phyloP scores from a whole-genome alignment of 64 coral and sea anemone genomes.

The Orbicella faveolata region DNA sequence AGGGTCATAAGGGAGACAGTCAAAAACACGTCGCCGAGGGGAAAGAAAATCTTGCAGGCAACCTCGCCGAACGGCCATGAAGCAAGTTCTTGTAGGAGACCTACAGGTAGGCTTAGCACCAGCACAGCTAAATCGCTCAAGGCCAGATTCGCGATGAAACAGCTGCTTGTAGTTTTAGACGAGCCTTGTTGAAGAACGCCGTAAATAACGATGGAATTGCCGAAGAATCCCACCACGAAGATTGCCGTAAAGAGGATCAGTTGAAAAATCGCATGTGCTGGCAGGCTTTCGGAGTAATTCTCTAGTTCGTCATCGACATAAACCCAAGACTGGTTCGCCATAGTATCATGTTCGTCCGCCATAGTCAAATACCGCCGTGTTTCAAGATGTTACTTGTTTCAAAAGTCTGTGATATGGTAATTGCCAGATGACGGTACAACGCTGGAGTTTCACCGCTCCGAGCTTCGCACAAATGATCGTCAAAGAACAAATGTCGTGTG shows the following conservation, averaged over 20 bases:
- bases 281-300: slow-evolving; percentile 47
- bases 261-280: slow-evolving; percentile 68
- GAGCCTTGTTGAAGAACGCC: slow-evolving; percentile 86
- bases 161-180: slow-evolving; percentile 82
- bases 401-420: not conserved
- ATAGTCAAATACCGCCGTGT: slow-evolving; percentile 8
- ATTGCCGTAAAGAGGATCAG: slow-evolving; percentile 72
- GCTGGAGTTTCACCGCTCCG: not conserved
- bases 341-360: slow-evolving; percentile 34
- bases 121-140: slow-evolving; percentile 80
- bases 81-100: slow-evolving; percentile 75
- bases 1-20: slow-evolving; percentile 69
- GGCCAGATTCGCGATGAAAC: slow-evolving; percentile 88
- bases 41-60: slow-evolving; percentile 85
- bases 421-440: not conserved
- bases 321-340: not conserved
- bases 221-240: slow-evolving; percentile 90
- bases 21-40: slow-evolving; percentile 66
- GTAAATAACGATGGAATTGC: slow-evolving; percentile 92
- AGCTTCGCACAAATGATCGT: not conserved
- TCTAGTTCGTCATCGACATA: not conserved
- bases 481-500: not conserved
- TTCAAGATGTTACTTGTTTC: not conserved
- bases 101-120: slow-evolving; percentile 76
- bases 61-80: slow-evolving; percentile 94